Conservation (phyloP, 2,797 vertebrate species). For the Numenius phaeopus region DNA sequence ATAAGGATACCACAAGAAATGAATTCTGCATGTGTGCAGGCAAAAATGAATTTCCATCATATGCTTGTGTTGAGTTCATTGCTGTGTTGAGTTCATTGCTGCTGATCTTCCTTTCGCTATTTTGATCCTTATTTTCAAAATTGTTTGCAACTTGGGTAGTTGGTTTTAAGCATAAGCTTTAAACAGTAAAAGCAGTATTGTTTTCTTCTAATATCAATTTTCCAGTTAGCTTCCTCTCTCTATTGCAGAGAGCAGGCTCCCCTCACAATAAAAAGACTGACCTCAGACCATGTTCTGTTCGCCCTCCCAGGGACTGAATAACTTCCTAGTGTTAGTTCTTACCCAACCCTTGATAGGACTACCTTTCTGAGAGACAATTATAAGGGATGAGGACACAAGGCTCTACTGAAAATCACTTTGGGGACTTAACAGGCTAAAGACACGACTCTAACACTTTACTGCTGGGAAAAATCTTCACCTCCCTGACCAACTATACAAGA, state of each 20-base stretch:
- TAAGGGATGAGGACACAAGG: background rate
- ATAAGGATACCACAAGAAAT: background rate
- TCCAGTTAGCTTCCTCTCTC: background rate
- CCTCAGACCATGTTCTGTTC: background rate
- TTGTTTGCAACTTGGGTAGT: background rate
- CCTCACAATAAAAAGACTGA: background rate
- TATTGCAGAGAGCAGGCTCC: background rate
- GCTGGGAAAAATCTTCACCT: background rate
- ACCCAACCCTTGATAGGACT: background rate
- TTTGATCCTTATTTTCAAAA: background rate
- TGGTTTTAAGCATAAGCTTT: background rate
- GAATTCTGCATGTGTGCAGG: background rate
- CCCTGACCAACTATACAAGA: background rate
- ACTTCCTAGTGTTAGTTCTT: background rate
- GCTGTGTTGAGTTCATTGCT: background rate
- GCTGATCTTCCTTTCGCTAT: background rate
- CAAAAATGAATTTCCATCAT: background rate
- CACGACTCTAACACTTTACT: background rate
- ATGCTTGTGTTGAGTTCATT: background rate
- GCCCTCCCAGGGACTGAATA: background rate
- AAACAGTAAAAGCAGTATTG: background rate
- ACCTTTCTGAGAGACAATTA: background rate
- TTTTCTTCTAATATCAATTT: background rate
- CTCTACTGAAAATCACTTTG: background rate
- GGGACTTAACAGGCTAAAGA: background rate